Evolutionary conservation across 2,888 invertebrate species (phyloP).

Genomic region (Campoplex capitator): DNA sequence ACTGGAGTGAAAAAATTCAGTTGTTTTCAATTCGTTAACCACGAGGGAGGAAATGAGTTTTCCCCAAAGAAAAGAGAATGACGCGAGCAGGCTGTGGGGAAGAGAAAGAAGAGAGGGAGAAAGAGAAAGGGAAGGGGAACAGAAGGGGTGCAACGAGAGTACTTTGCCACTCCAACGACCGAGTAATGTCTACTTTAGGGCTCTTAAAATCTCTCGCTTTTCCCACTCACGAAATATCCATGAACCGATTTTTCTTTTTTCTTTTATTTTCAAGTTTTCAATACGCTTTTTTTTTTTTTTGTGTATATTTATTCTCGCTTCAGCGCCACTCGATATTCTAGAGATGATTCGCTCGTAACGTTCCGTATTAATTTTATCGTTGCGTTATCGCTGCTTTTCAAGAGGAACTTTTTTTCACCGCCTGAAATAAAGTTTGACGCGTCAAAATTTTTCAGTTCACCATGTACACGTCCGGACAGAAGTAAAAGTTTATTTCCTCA

Average conservation of each 20-base stretch:
- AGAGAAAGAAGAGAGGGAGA: background rate
- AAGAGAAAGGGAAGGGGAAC: too few species aligned
- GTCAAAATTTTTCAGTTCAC: background rate
- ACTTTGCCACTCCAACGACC: conserved; percentile 55
- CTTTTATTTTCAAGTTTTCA: background rate
- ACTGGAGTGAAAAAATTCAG: conserved; percentile 18
- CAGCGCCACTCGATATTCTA: conserved; percentile 27
- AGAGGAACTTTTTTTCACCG: background rate
- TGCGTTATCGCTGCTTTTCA: background rate
- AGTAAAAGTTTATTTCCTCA: conserved; percentile 3
- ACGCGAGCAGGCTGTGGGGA: background rate
- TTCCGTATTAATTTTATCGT: background rate
- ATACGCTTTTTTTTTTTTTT: background rate
- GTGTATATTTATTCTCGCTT: conserved; percentile 22
- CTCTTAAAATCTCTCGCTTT: conserved; percentile 53
- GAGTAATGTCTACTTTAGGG: conserved; percentile 55
- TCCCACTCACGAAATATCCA: conserved; percentile 25
- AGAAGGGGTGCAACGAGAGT: conserved; percentile 46
- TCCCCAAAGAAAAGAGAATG: conserved; percentile 21
- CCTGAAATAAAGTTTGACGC: background rate
- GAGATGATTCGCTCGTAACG: background rate
- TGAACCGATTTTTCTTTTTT: background rate
- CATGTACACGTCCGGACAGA: background rate
- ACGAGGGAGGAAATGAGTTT: conserved; percentile 15
- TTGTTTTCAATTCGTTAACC: conserved; percentile 63